Percentiles rank a stretch among this genome's conserved stretches.
phyloP scores from a whole-genome alignment of 2,113 vertebrate genomes.

The Pygoscelis adeliae region DNA sequence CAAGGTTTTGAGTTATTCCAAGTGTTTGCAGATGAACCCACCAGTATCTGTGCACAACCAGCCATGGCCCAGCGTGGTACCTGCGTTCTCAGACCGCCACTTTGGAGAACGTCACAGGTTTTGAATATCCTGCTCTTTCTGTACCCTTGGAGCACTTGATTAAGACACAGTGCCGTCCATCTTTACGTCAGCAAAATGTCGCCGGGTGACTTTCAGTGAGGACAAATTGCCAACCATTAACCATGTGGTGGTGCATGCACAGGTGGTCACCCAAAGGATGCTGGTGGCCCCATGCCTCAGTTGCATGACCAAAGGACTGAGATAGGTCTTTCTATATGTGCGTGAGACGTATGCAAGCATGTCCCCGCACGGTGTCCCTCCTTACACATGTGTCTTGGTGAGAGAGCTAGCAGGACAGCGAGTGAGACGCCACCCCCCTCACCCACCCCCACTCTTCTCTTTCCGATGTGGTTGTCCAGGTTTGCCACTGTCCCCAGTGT shows the following conservation, averaged over 20 bases:
- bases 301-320: not conserved
- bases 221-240: not conserved
- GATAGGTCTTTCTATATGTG: not conserved
- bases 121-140: not conserved
- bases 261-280: not conserved
- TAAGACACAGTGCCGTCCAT: not conserved
- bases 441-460: not conserved
- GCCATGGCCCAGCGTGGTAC: not conserved
- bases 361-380: not conserved
- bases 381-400: not conserved
- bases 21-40: not conserved
- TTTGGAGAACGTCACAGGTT: not conserved
- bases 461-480: not conserved
- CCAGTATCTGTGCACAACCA: not conserved
- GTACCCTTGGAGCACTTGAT: not conserved
- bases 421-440: not conserved
- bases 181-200: not conserved
- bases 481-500: not conserved
- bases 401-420: not conserved
- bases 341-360: not conserved
- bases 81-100: not conserved
- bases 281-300: not conserved
- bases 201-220: not conserved
- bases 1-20: not conserved
- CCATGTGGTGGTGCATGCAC: not conserved